These are phyloP conservation scores for Drosophila seguyi DNA, from an alignment of 1,140 invertebrate genomes.

Conservation along the genomic window DNA sequence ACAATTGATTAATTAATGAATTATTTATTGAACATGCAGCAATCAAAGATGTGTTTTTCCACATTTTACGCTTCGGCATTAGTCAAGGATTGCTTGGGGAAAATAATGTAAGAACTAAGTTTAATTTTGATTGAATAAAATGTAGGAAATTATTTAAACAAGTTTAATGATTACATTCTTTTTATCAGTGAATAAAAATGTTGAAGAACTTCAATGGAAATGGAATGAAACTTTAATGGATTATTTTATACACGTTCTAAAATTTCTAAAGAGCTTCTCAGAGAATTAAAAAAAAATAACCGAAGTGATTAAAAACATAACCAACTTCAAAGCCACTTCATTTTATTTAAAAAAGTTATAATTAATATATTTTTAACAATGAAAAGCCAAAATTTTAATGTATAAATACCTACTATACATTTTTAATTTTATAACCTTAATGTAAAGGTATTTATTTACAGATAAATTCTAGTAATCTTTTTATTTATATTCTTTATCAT, in stretches of 20 bases:
- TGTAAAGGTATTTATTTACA: background rate
- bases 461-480: background rate
- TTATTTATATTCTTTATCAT: background rate
- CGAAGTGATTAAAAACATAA: no score
- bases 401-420: no score
- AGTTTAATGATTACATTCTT: background rate
- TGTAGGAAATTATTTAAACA: background rate
- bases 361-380: no score
- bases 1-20: slow-evolving; percentile 78
- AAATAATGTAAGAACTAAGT: background rate
- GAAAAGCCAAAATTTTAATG: no score
- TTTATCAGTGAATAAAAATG: no score
- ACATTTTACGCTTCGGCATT: slow-evolving; percentile 32
- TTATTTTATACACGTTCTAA: no score
- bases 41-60: slow-evolving; percentile 51
- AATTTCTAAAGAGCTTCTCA: no score
- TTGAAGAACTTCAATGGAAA: no score
- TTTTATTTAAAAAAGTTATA: background rate
- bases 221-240: no score
- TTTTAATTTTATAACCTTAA: no score
- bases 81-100: slow-evolving; percentile 20
- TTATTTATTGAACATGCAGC: slow-evolving; percentile 68
- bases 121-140: background rate
- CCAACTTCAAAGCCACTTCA: background rate
- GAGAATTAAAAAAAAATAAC: no score